Evolutionary conservation across 1,140 invertebrate genomes (phyloP).

Genomic region (Oncopeltus fasciatus): DNA sequence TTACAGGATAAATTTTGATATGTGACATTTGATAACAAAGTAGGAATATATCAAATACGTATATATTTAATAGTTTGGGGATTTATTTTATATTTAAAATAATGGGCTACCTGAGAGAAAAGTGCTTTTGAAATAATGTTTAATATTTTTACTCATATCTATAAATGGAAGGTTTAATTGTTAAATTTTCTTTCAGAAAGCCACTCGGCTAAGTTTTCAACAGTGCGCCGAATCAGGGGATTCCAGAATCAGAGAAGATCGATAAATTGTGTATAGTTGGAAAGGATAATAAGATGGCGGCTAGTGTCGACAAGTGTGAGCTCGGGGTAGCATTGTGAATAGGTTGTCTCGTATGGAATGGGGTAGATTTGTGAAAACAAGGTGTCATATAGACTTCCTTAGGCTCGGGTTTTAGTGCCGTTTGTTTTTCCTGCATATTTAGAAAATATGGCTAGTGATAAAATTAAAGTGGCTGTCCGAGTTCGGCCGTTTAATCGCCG

Average conservation of each 20-base stretch:
- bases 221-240: background rate
- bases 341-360: slow-evolving; percentile 14
- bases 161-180: too few relatives aligned
- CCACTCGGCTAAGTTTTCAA: too few relatives aligned
- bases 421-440: background rate
- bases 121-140: too few relatives aligned
- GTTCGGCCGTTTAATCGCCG: slow-evolving; percentile 89
- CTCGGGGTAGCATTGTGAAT: slow-evolving; percentile 8
- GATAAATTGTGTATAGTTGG: slow-evolving; percentile 1
- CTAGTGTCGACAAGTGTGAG: slow-evolving; percentile 10
- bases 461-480: slow-evolving; percentile 92
- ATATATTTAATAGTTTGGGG: too few relatives aligned
- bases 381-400: background rate
- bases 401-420: background rate
- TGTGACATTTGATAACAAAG: too few relatives aligned
- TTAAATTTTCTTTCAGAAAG: too few relatives aligned
- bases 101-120: too few relatives aligned
- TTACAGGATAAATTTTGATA: too few relatives aligned
- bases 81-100: too few relatives aligned
- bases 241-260: slow-evolving; percentile 9
- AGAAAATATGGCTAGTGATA: slow-evolving; percentile 59
- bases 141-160: too few relatives aligned
- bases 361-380: slow-evolving; percentile 20
- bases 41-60: too few relatives aligned
- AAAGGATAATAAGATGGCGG: slow-evolving; percentile 18